Conservation (phyloP, 1,140 invertebrate genomes). For the Schlechtendalia chinensis region DNA sequence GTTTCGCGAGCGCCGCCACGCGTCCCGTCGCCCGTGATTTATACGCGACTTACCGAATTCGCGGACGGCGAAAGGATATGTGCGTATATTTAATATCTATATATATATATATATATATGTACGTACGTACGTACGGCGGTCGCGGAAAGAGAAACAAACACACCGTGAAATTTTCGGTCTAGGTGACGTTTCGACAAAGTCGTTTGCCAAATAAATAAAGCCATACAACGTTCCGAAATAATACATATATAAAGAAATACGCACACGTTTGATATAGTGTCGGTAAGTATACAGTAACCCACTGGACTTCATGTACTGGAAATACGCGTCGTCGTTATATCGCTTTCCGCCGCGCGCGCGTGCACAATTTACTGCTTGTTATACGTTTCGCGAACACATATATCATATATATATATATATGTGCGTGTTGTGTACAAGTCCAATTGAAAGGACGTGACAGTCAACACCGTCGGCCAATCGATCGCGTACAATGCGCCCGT, state of each 20-base stretch:
- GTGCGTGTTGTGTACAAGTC: too few species aligned
- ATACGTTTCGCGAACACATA: too few species aligned
- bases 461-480: too few species aligned
- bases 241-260: background rate
- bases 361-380: slow-evolving; percentile 17
- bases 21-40: slow-evolving; percentile 14
- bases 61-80: slow-evolving; percentile 1
- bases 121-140: background rate
- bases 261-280: too few species aligned
- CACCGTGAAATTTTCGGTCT: slow-evolving; percentile 43
- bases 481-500: too few species aligned
- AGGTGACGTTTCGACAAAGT: slow-evolving; percentile 43
- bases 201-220: slow-evolving; percentile 46
- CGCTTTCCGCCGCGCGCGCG: background rate
- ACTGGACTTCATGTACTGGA: slow-evolving; percentile 29
- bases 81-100: too few species aligned
- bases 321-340: slow-evolving; percentile 14
- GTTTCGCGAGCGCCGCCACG: slow-evolving; percentile 7
- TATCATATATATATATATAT: too few species aligned
- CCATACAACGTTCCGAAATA: slow-evolving; percentile 17
- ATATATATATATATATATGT: too few species aligned
- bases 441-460: too few species aligned
- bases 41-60: slow-evolving; percentile 33
- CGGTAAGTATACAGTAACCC: background rate
- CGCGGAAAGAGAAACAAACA: slow-evolving; percentile 25